Conservation (phyloP, 2,113 vertebrate genomes). For the Coptodon bakossiorum region DNA sequence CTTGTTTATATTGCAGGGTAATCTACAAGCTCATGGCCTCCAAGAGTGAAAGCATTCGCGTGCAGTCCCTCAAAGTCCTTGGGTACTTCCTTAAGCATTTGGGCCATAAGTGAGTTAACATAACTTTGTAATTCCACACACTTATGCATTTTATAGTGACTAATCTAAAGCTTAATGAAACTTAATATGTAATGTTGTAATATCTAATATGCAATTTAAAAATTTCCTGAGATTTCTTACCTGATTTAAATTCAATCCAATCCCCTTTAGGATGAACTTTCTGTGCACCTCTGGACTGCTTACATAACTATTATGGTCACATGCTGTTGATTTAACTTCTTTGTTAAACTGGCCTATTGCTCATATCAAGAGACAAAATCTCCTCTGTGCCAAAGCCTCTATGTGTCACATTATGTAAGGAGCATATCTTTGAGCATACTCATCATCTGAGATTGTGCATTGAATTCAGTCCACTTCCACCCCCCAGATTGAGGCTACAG, state of each 20-base stretch:
- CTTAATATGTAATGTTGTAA: neutral
- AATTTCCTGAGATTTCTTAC: neutral
- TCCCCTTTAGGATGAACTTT: neutral
- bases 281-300: neutral
- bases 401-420: neutral
- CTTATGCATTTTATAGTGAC: neutral
- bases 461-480: neutral
- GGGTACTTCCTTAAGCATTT: slow-evolving; percentile 97
- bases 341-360: neutral
- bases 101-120: slow-evolving; percentile 91
- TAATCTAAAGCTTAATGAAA: neutral
- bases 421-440: neutral
- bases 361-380: neutral
- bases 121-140: neutral
- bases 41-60: slow-evolving; percentile 94
- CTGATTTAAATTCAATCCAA: neutral
- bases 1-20: slow-evolving; percentile 75
- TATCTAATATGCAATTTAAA: neutral
- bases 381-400: neutral
- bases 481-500: neutral
- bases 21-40: slow-evolving; percentile 94
- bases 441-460: neutral
- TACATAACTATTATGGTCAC: neutral
- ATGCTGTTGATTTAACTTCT: neutral
- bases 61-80: slow-evolving; percentile 93